A percentile compares a stretch with the other conserved stretches of the same genome.
Conservation (phyloP, 2,113 vertebrate species). For the Rafetus swinhoei region DNA sequence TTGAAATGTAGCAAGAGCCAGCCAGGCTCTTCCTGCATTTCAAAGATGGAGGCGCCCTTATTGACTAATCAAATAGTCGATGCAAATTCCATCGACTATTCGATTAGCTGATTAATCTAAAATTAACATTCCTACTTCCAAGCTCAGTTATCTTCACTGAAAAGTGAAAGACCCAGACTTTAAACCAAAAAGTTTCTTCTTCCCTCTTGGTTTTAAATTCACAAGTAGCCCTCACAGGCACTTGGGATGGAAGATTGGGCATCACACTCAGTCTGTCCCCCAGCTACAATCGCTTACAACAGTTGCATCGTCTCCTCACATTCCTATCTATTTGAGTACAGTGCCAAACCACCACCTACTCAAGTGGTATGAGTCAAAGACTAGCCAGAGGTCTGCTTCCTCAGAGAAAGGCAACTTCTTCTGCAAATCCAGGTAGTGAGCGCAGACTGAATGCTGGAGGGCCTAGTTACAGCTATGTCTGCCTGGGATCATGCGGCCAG, state of each 20-base stretch:
- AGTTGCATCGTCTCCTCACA: constrained; percentile 6
- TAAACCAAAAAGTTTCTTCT: background rate
- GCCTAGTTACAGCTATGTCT: background rate
- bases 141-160: background rate
- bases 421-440: background rate
- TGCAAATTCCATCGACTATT: too few species aligned
- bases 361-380: constrained; percentile 1
- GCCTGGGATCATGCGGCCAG: background rate
- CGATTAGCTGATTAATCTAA: too few species aligned
- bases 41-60: too few species aligned
- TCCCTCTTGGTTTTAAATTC: background rate
- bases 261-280: background rate
- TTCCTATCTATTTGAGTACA: constrained; percentile 41
- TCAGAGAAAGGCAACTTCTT: background rate
- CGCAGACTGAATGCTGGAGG: background rate
- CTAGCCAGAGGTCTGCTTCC: background rate
- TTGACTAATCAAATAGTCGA: too few species aligned
- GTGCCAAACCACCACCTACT: constrained; percentile 42
- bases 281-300: constrained; percentile 20
- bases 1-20: too few species aligned
- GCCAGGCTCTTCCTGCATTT: too few species aligned
- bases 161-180: background rate
- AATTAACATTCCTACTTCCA: too few species aligned
- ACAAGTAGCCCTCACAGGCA: constrained; percentile 11
- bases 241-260: background rate